These are phyloP conservation scores for Apeira syringaria DNA, from an alignment of 2,888 invertebrate species.

Conservation along the genomic window DNA sequence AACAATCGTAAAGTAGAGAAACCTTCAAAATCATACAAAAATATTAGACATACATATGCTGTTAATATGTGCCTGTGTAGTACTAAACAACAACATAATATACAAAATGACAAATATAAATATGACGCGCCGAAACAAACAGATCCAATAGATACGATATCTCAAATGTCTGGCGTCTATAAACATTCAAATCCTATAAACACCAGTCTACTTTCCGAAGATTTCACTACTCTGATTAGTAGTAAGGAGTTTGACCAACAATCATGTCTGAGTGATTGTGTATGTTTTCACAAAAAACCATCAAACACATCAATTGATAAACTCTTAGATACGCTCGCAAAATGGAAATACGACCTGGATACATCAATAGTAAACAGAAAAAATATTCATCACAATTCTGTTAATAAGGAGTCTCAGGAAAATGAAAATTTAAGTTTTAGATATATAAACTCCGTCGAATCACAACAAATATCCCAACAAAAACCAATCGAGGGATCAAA, in stretches of 20 bases:
- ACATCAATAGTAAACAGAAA: neutral
- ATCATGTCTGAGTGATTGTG: constrained; percentile 46
- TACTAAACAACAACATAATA: constrained; percentile 36
- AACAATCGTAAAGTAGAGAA: constrained; percentile 28
- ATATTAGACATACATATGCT: constrained; percentile 50
- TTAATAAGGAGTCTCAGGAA: neutral
- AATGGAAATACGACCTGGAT: constrained; percentile 48
- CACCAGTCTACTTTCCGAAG: constrained; percentile 26
- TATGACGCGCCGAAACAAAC: constrained; percentile 30
- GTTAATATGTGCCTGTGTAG: constrained; percentile 66
- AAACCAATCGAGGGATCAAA: neutral
- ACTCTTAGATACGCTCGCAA: constrained; percentile 52
- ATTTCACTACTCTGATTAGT: constrained; percentile 21
- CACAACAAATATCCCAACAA: constrained; percentile 2
- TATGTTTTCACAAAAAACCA: constrained; percentile 65
- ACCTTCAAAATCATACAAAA: constrained; percentile 35
- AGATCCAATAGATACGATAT: constrained; percentile 29
- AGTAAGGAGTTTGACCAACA: constrained; percentile 26
- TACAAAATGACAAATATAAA: constrained; percentile 19
- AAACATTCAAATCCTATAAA: constrained; percentile 50
- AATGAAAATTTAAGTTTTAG: constrained; percentile 2
- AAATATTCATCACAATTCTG: neutral
- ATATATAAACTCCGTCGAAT: constrained; percentile 3
- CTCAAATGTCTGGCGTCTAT: constrained; percentile 32
- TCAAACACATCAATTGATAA: constrained; percentile 66